These are phyloP conservation scores for Chloropsis cyanopogon DNA, from an alignment of 2,113 vertebrate genomes.

Conservation along the genomic window DNA sequence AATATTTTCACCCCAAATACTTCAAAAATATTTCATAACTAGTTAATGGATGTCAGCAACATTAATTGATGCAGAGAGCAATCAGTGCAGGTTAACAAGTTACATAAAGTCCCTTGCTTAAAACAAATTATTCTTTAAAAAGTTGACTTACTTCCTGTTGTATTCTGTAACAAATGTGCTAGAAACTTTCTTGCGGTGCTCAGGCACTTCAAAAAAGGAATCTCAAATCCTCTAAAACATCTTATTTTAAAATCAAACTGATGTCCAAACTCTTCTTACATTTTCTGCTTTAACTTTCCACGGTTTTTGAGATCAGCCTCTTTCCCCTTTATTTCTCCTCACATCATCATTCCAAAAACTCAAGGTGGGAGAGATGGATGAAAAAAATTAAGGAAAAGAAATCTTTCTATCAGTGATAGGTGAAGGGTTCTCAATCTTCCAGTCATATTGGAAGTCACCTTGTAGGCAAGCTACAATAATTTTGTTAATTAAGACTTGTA, in stretches of 20 bases:
- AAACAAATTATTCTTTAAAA: background rate
- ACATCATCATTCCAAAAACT: background rate
- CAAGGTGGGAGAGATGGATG: rapidly evolving
- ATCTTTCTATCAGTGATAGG: background rate
- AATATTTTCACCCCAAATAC: background rate
- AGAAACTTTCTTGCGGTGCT: background rate
- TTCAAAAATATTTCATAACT: background rate
- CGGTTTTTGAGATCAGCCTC: background rate
- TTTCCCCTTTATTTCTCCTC: background rate
- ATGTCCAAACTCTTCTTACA: background rate
- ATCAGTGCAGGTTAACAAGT: background rate
- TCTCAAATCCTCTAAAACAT: background rate
- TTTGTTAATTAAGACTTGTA: background rate
- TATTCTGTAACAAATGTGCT: background rate
- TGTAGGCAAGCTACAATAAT: background rate
- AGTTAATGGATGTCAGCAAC: background rate
- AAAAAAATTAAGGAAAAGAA: background rate
- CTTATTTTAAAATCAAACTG: background rate
- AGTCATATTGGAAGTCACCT: background rate
- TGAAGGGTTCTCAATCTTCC: background rate
- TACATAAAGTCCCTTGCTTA: background rate
- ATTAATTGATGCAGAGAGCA: background rate
- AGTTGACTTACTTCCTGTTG: background rate
- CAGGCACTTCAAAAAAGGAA: background rate
- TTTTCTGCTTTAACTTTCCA: background rate